phyloP scores from a whole-genome alignment of 2,113 vertebrate genomes.

The Notechis scutatus region DNA sequence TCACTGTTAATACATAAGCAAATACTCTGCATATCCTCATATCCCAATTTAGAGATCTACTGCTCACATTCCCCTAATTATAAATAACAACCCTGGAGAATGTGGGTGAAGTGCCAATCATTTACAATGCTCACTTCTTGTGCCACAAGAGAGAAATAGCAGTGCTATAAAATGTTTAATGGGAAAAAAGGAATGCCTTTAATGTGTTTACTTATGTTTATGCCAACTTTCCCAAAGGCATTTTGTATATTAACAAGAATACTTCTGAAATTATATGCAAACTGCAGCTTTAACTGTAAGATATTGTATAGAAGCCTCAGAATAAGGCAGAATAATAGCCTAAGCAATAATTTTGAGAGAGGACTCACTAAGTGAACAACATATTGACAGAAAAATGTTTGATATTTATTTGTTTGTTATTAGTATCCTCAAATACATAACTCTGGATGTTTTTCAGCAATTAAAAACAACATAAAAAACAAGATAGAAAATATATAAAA shows the following conservation, averaged over 20 bases:
- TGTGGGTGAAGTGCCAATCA: neutral
- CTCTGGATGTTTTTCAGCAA: neutral
- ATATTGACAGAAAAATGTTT: neutral
- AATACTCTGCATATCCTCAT: neutral
- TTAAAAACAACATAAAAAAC: neutral
- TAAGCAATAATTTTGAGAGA: neutral
- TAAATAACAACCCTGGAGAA: neutral
- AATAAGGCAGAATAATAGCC: neutral
- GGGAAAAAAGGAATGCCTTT: neutral
- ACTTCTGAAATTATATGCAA: no score
- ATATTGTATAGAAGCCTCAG: neutral
- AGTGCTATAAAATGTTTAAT: neutral
- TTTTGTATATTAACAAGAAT: neutral
- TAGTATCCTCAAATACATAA: neutral
- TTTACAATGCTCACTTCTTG: neutral
- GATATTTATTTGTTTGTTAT: neutral
- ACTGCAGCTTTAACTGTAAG: neutral
- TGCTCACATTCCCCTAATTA: neutral
- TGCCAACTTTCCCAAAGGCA: neutral
- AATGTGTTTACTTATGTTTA: neutral
- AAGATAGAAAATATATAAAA: neutral
- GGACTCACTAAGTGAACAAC: neutral
- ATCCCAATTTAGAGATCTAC: neutral
- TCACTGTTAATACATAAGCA: neutral
- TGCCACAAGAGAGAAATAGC: neutral